Conservation (phyloP, 2,797 vertebrate species). For the Carcharodon carcharias region DNA sequence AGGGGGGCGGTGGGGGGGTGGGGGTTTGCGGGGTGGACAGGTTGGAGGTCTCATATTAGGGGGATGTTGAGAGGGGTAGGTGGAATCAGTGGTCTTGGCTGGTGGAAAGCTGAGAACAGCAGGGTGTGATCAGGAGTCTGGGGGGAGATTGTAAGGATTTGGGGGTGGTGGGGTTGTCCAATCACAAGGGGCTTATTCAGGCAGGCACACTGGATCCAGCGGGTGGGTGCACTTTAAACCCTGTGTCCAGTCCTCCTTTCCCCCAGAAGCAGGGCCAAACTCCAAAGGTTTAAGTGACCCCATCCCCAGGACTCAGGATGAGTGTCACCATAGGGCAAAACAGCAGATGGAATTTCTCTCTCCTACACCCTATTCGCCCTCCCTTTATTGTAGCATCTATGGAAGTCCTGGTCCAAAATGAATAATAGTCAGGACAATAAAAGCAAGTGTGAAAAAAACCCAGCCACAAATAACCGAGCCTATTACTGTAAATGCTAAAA, state of each 20-base stretch:
- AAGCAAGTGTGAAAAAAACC: neutral
- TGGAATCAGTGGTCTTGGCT: too few species aligned
- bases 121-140: too few species aligned
- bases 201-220: too few species aligned
- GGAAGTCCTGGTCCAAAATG: neutral
- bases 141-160: too few species aligned
- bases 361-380: neutral
- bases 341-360: neutral
- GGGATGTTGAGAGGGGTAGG: too few species aligned
- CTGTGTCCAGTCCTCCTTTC: neutral
- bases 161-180: too few species aligned
- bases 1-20: too few species aligned
- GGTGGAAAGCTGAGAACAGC: too few species aligned
- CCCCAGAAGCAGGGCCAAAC: neutral
- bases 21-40: too few species aligned
- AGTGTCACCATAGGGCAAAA: neutral
- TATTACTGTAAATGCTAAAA: neutral
- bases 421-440: neutral
- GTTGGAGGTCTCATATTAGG: too few species aligned
- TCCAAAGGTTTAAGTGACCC: neutral
- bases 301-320: neutral
- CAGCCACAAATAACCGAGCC: neutral
- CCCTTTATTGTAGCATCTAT: neutral
- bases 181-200: too few species aligned
- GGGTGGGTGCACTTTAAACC: neutral